Evolutionary conservation across 2,797 vertebrate genomes (phyloP), one percentile per base, ranked within the genome.

Genomic region (Chiroxiphia lanceolata): DNA sequence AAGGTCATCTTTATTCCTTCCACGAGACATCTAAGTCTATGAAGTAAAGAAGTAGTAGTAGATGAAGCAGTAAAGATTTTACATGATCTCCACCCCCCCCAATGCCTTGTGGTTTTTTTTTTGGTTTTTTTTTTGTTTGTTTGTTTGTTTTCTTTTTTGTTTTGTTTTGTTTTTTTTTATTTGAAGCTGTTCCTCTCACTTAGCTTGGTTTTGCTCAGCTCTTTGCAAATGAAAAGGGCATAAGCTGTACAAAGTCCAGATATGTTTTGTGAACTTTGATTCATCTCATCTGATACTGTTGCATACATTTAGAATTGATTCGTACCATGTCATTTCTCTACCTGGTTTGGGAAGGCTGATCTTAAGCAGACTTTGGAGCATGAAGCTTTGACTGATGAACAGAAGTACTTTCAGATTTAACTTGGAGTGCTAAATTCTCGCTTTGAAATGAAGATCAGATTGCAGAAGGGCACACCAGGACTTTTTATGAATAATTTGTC

Each of bases 361-460:
- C 20, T 59, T 63, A 54, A 72, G 60, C 61, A 86, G 63, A 33
- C 29, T 86, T 88, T 27, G 26, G 17, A 51, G 15, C 25, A 13
- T 84, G 50, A 89, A 84, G 13, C 25, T 91, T 87, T 84, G 36
- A 47, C 10, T 77, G n/a, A 83, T 81, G 2, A 4, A 70, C 42
- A 72, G 33, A 83, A 91, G 20, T 53, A 51, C 40, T 68, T 90
- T 81, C 10, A 63, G 47, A 75, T 77, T 57, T 88, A 82, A 61
- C 45, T 60, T 69, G 45, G 26, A 79, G 64, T 93, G 31, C 36
- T 76, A 22, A 93, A 53, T 90, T 88, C 25, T 42, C 51, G 17
- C 42, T 90, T 92, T 54, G 15, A 60, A 88, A 56, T 77, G 29
- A 87, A 85, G 47, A 34, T 59, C 26, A n/a, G 50, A 40, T 94